These are phyloP conservation scores for Pelobates cultripes DNA, from an alignment of 2,797 vertebrate genomes.

Conservation along the genomic window DNA sequence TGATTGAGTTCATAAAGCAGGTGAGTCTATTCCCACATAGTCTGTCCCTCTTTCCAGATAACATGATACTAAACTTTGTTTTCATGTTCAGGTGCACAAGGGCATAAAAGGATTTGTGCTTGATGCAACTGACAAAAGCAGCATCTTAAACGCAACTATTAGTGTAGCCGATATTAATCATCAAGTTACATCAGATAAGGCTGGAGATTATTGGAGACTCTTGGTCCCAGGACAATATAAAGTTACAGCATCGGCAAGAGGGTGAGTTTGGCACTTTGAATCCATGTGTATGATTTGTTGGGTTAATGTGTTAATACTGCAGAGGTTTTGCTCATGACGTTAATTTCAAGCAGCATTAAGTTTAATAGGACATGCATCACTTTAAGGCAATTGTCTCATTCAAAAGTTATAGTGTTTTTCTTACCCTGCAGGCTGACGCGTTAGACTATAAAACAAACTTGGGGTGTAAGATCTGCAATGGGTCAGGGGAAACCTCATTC, in stretches of 20 bases:
- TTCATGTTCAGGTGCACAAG: conserved; percentile 80
- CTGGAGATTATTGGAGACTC: conserved; percentile 96
- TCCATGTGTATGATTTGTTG: neutral
- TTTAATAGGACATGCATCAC: too few relatives aligned
- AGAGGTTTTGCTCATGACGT: too few relatives aligned
- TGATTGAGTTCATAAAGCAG: conserved; percentile 94
- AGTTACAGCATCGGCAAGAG: conserved; percentile 86
- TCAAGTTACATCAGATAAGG: conserved; percentile 79
- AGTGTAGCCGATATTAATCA: conserved; percentile 83
- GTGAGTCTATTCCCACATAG: conserved; percentile 63
- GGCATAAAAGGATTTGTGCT: conserved; percentile 90
- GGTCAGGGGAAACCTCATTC: too few relatives aligned
- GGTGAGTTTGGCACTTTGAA: conserved; percentile 71
- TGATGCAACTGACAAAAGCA: conserved; percentile 80
- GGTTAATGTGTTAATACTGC: too few relatives aligned
- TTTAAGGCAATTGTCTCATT: too few relatives aligned
- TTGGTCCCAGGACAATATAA: conserved; percentile 84
- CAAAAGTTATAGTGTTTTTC: too few relatives aligned
- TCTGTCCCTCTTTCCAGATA: neutral
- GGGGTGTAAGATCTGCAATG: too few relatives aligned
- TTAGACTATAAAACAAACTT: too few relatives aligned
- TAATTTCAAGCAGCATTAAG: too few relatives aligned
- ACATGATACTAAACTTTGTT: neutral
- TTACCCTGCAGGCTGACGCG: too few relatives aligned
- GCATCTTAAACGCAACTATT: conserved; percentile 92